Conservation (phyloP, 2,113 vertebrate species). For the Pantherophis guttatus region DNA sequence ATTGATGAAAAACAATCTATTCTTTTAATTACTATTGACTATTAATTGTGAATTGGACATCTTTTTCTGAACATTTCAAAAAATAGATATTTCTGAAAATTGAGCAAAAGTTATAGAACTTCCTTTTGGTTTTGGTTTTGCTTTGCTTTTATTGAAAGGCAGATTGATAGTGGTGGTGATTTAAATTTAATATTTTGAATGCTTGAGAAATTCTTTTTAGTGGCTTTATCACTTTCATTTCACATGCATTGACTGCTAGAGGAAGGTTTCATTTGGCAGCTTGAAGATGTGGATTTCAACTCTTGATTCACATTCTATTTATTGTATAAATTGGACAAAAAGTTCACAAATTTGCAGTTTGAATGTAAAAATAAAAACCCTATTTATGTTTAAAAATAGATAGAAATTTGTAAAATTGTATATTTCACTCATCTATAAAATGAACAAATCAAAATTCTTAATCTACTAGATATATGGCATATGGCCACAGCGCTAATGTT, state of each 20-base stretch:
- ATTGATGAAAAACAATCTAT: conserved; percentile 63
- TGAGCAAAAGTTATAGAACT: neutral
- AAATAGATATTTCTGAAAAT: conserved; percentile 9
- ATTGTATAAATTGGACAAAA: neutral
- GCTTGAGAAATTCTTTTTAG: neutral
- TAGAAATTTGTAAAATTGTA: neutral
- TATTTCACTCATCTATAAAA: neutral
- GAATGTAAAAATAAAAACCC: neutral
- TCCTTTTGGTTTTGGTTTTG: too few species aligned
- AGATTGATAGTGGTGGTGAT: neutral
- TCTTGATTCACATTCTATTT: neutral
- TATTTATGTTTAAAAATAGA: neutral
- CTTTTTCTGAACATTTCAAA: conserved; percentile 56
- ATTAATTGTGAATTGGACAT: conserved; percentile 46
- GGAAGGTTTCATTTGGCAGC: neutral
- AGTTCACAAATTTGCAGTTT: neutral
- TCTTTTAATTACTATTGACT: conserved; percentile 60
- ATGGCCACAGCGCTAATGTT: neutral
- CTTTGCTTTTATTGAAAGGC: neutral
- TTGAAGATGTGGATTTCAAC: neutral
- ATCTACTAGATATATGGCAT: neutral
- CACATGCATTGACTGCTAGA: neutral
- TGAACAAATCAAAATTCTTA: neutral
- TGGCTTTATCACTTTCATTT: neutral
- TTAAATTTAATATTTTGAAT: neutral